Base-by-base conservation (phyloP, 1,140 invertebrate species). In the Drosophila burlai region DNA sequence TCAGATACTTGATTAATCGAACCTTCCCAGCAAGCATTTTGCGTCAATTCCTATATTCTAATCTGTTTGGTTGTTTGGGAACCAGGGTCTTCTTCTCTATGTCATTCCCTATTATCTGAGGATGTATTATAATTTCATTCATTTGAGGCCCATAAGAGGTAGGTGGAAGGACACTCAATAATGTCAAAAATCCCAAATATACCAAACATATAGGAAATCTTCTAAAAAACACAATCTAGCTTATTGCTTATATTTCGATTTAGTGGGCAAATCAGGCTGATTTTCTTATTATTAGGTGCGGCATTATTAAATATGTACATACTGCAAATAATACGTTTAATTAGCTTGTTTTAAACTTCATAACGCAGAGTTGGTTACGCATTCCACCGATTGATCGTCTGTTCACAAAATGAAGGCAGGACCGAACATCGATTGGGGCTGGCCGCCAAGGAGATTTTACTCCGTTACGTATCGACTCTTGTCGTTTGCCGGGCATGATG, bases 391-490 rank as follows among this genome's bases (percentile, higher is more conserved):
- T 15, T 9, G 11, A 18, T 54, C n/a, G 50, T 7, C 11, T 6
- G 9, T 31, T 31, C 13, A 7, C 26, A 50, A 4, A 31, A 50
- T 31, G 49, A 6, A 50, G 29, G 11, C 29, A 34, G n/a, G 29
- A 21, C 52, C 13, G 4, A 21, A 21, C 9, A 18, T 16, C 18
- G 18, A 10, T 24, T 38, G 18, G 16, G 18, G 7, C 52, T 36
- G 34, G 8, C 4, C 3, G 11, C 26, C 15, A 43, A 58, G 18
- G 26, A 65, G 52, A 24, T 42, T n/a, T 21, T 34, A 34, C 52
- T 59, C 31, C 15, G 42, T 55, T 63, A 63, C 50, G 34, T 60
- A 36, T 36, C 15, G 54, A 60, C 40, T 31, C 29, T 52, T 18
- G 15, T 49, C 4, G 4, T 2, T 24, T 13, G 18, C 34, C 31